Conservation (phyloP, 1,140 invertebrate species). For the Paraescarpia echinospica region DNA sequence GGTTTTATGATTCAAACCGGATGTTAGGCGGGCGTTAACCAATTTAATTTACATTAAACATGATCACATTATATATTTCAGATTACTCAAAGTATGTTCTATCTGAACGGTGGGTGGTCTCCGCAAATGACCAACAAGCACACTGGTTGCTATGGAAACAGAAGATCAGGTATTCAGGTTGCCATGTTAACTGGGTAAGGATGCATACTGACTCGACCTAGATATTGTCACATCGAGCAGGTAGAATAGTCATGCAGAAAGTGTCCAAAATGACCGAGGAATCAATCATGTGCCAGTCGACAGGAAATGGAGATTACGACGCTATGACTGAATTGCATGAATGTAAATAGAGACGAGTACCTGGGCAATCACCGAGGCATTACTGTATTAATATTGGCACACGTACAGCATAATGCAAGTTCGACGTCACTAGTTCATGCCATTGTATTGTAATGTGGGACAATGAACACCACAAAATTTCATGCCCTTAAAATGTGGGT, state of each 20-base stretch:
- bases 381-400: not conserved
- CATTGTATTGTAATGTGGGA: not conserved
- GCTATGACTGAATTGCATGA: not conserved
- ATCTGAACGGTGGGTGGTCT: not conserved
- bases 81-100: not conserved
- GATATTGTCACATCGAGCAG: not conserved
- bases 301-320: not conserved
- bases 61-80: too few relatives aligned
- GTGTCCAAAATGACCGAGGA: not conserved
- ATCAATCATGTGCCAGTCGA: not conserved
- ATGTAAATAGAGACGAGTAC: not conserved
- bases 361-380: not conserved
- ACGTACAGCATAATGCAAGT: not conserved
- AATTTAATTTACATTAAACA: too few relatives aligned
- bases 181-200: not conserved
- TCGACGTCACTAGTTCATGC: not conserved
- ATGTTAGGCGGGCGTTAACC: too few relatives aligned
- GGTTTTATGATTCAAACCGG: too few relatives aligned
- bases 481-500: not conserved
- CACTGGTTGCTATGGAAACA: not conserved
- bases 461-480: not conserved
- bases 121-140: too few relatives aligned
- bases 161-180: not conserved
- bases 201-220: not conserved
- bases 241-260: slow-evolving; percentile 20